These are phyloP conservation scores for Heterodera schachtii DNA, from an alignment of 1,140 invertebrate genomes.

Conservation along the genomic window DNA sequence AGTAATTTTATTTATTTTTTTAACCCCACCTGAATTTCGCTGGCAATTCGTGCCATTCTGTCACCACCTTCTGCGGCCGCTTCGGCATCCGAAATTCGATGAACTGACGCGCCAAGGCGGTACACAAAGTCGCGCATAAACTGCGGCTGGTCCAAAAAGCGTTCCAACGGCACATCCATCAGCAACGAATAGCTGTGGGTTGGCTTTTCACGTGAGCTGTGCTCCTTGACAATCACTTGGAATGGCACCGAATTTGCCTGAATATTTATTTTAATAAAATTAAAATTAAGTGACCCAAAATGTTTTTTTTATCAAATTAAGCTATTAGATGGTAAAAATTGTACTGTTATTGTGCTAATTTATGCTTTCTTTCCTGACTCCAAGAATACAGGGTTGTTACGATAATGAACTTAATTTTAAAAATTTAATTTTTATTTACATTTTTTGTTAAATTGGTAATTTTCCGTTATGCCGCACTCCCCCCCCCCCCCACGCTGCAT, in stretches of 20 bases:
- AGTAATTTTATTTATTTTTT: no score
- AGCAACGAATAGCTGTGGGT: constrained; percentile 31
- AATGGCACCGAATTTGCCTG: constrained; percentile 37
- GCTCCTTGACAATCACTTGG: constrained; percentile 34
- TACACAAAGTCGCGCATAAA: constrained; percentile 39
- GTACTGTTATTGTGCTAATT: no score
- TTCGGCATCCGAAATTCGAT: constrained; percentile 24
- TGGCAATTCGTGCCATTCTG: background rate
- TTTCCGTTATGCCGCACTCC: no score
- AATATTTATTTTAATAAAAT: constrained; percentile 13
- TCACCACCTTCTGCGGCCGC: background rate
- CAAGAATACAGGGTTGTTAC: no score
- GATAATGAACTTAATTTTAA: no score
- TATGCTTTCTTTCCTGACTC: no score
- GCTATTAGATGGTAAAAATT: no score
- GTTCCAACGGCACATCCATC: constrained; percentile 26
- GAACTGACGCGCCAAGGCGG: constrained; percentile 26
- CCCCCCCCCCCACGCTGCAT: no score
- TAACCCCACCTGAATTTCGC: background rate
- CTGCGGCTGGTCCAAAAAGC: constrained; percentile 25
- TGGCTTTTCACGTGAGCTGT: constrained; percentile 15
- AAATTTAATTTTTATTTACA: no score
- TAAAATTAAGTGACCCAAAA: background rate
- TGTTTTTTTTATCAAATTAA: no score
- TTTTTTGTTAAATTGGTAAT: no score